A percentile compares a stretch with the other conserved stretches of the same genome.
These are phyloP conservation scores for Acanthurus lineatus DNA, from an alignment of 2,797 vertebrate species.

Conservation along the genomic window DNA sequence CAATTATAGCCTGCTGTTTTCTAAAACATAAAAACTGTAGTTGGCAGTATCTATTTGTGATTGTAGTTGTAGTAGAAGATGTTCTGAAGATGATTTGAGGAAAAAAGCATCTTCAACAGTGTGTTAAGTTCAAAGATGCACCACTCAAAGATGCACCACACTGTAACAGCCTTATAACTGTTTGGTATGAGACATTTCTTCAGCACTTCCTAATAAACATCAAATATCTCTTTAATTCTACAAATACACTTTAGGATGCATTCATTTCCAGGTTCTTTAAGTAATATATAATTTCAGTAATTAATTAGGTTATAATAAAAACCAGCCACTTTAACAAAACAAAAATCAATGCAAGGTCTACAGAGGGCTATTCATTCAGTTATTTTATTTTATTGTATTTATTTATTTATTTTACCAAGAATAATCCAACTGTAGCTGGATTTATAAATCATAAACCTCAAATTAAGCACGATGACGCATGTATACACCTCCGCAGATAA, in stretches of 20 bases:
- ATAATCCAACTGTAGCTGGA: not conserved
- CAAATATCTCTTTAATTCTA: not conserved
- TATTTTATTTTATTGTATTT: not conserved
- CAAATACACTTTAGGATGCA: not conserved
- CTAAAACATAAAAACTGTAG: too few relatives aligned
- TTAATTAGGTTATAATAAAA: not conserved
- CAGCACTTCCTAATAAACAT: not conserved
- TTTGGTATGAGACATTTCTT: slow-evolving; percentile 3
- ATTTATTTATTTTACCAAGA: not conserved
- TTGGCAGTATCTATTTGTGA: too few relatives aligned
- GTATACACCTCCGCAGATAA: slow-evolving; percentile 8
- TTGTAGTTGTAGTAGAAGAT: slow-evolving; percentile 28
- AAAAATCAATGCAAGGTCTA: not conserved
- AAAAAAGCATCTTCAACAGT: slow-evolving; percentile 21
- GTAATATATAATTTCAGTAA: not conserved
- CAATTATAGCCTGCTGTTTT: too few relatives aligned
- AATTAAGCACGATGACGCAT: slow-evolving; percentile 36
- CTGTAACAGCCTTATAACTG: not conserved
- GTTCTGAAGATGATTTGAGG: slow-evolving; percentile 19
- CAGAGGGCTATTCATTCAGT: not conserved
- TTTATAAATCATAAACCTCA: slow-evolving; percentile 24
- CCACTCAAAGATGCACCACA: too few relatives aligned
- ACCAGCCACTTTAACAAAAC: slow-evolving; percentile 1
- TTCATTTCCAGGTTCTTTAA: not conserved
- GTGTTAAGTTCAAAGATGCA: slow-evolving; percentile 4